Base-by-base conservation (phyloP, 53 echinoderm and acorn worm species). In the Echinarachnius parma region DNA sequence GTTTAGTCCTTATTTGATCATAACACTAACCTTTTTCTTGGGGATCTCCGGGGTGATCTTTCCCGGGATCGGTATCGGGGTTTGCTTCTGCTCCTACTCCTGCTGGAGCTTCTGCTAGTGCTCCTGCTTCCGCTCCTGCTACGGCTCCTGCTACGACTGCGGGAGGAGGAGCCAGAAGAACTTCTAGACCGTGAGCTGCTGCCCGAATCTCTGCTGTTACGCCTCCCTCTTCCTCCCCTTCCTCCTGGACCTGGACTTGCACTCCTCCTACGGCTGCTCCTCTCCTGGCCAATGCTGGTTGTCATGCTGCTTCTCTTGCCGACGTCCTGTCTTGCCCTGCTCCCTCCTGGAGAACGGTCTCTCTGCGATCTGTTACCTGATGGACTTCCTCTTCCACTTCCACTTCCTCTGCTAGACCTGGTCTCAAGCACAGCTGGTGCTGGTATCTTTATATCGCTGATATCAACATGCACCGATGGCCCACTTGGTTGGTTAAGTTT, bases 1-100 rank as follows among this genome's bases (percentile, higher is more conserved):
- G n/a, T n/a, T n/a, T n/a, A n/a, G n/a, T n/a, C n/a, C n/a, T n/a
- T n/a, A n/a, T n/a, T n/a, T n/a, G n/a, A n/a, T n/a, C n/a, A n/a
- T n/a, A n/a, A n/a, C n/a, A 62, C 62, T 34, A 76, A 60, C 24
- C 82, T 56, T 53, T 75, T 47, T 46, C 66, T 65, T 2, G 76
- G 61, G 48, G 83, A 83, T 39, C 77, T 76, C 29, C 65, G 63
- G 3, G 68, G 44, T 24, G 77, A 52, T 4, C 42, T 45, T 13
- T 52, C 28, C 10, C 62, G 28, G 26, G n/a, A 22, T 62, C 62
- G 32, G 21, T 66, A 24, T 16, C 42, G n/a, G 4, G 34, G 18
- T 10, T 36, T 32, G 48, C 81, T 81, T 28, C 81, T 21, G 24
- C 62, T 62, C 62, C 62, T 62, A 23, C 62, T 62, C 36, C 62